Evolutionary conservation across 2,888 invertebrate genomes (phyloP), one percentile per base, ranked within the genome.

Genomic region (Ptychoptera contaminata): DNA sequence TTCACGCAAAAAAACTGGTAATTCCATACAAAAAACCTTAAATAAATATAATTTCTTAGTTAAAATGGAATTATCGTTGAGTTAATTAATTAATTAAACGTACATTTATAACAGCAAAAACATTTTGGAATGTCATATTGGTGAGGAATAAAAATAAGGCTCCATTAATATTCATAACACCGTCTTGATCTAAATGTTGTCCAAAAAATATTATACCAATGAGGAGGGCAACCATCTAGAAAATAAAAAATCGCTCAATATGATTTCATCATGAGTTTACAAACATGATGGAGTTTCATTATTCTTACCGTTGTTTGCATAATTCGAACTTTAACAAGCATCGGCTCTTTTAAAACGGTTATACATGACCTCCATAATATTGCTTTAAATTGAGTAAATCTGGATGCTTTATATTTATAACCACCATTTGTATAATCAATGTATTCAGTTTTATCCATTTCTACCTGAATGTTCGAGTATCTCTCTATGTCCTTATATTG

Each of bases 71-170:
- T 12, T 29, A 35, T 32, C 11, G 42, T 40, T 30, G 32, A 40
- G 41, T 15, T 16, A 41, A 31, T 29, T 37, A 32, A n/a, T 14
- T 35, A 37, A 38, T 2, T n/a, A 37, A 46, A 71, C 83, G 77
- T 66, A 93, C 94, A 62, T 84, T 86, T 47, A 93, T 81, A 37
- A 94, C 93, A 48, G 91, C 87, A 58, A 92, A 92, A n/a, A 91
- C 80, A 62, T 91, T 92, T 56, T 90, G 87, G 64, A 93, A 92
- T 7, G 92, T 92, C 81, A 91, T 84, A 58, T 88, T 91, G 12
- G 87, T 87, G 40, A 91, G 73, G 60, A 91, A 82, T 58, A 92
- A 77, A 62, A 91, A 93, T 45, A 93, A 72, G 23, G 84, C 88
- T 37, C 93, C 93, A 59, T 91, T 93, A 51, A 93, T 86, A 62